A percentile compares a stretch with the other conserved stretches of the same genome.
phyloP scores from a whole-genome alignment of 2,113 vertebrate species.

The Seriola rivoliana region DNA sequence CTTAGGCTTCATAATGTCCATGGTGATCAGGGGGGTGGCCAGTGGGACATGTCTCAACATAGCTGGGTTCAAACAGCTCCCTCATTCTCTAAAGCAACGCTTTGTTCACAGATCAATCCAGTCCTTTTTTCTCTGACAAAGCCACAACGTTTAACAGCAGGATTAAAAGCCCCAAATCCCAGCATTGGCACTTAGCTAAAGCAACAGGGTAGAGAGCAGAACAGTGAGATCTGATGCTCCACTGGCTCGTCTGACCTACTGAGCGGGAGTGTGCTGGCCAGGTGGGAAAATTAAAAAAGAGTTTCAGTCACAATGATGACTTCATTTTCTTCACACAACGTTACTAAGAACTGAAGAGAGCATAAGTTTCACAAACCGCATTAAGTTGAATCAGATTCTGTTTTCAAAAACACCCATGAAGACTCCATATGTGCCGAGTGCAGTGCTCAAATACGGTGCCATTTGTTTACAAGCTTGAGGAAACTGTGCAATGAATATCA shows the following conservation, averaged over 20 bases:
- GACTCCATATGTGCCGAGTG: not conserved
- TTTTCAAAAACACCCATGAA: slow-evolving; percentile 1
- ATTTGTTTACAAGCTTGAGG: not conserved
- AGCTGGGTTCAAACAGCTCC: slow-evolving; percentile 85
- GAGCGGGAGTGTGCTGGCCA: slow-evolving; percentile 40
- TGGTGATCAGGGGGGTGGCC: slow-evolving; percentile 82
- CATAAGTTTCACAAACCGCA: not conserved
- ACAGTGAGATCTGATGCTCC: slow-evolving; percentile 65
- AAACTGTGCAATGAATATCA: not conserved
- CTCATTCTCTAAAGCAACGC: slow-evolving; percentile 85
- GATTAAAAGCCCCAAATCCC: slow-evolving; percentile 87
- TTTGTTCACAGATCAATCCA: slow-evolving; percentile 88
- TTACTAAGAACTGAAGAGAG: not conserved
- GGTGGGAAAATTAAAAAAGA: slow-evolving; percentile 46
- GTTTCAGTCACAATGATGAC: slow-evolving; percentile 10
- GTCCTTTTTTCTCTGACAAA: slow-evolving; percentile 79
- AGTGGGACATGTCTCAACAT: slow-evolving; percentile 85
- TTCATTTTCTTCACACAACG: slow-evolving; percentile 11
- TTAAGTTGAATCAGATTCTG: not conserved
- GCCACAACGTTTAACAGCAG: slow-evolving; percentile 86
- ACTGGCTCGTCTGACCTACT: slow-evolving; percentile 54
- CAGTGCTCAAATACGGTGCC: not conserved
- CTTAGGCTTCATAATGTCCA: slow-evolving; percentile 87
- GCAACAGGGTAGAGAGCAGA: slow-evolving; percentile 77
- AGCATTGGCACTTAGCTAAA: slow-evolving; percentile 83